A percentile compares a stretch with the other conserved stretches of the same genome.
phyloP scores from a whole-genome alignment of 35 echinoderm and acorn worm genomes.

The Lytechinus variegatus region DNA sequence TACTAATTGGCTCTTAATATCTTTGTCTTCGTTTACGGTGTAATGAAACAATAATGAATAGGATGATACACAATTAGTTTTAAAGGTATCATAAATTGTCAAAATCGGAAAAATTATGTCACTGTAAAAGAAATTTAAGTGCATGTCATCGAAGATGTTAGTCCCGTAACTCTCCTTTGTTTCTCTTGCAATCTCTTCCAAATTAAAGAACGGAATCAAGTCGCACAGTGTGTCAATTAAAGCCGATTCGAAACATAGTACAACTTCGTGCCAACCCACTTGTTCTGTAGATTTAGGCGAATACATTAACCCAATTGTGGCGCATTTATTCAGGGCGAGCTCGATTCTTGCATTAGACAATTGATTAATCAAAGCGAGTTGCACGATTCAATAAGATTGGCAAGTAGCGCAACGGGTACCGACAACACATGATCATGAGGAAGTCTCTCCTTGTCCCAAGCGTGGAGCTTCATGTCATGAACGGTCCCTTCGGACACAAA shows the following conservation, averaged over 20 bases:
- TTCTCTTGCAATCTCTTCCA: not conserved
- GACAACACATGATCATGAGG: not conserved
- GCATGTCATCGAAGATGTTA: not conserved
- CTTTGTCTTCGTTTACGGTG: no score
- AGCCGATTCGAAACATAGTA: not conserved
- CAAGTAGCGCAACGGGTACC: not conserved
- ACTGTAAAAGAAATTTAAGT: no score
- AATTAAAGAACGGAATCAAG: not conserved
- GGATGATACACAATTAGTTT: no score
- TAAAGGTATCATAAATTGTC: no score
- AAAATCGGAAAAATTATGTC: no score
- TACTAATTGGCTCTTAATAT: no score
- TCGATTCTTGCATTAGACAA: constrained; percentile 24
- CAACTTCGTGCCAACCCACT: constrained; percentile 11
- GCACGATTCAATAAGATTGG: not conserved
- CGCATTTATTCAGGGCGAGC: not conserved
- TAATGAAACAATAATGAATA: no score
- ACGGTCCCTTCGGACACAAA: not conserved
- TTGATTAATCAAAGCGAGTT: constrained; percentile 18
- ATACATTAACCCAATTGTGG: constrained; percentile 43
- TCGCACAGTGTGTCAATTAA: constrained; percentile 20
- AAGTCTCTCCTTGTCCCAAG: not conserved
- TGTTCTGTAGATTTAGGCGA: not conserved
- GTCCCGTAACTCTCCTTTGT: not conserved
- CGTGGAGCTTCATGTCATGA: constrained; percentile 26